A percentile compares a stretch with the other conserved stretches of the same genome.
These are phyloP conservation scores for Liolophura sinensis DNA, from an alignment of 1,140 invertebrate genomes.

Conservation along the genomic window DNA sequence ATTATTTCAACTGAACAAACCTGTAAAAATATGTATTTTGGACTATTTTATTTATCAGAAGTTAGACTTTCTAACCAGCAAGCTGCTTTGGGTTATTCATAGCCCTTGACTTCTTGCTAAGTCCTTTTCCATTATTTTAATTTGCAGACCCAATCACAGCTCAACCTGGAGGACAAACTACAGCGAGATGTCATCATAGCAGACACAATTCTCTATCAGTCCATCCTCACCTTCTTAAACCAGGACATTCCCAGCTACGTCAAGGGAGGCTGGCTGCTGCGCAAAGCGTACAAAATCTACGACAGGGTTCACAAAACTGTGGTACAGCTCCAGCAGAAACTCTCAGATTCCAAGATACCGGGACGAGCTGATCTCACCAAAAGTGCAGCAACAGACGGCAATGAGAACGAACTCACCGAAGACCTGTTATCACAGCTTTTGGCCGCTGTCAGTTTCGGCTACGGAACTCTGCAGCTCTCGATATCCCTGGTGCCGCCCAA, in stretches of 20 bases:
- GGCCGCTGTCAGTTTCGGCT: slow-evolving; percentile 74
- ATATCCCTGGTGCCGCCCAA: slow-evolving; percentile 73
- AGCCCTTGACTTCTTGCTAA: no score
- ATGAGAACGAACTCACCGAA: slow-evolving; percentile 42
- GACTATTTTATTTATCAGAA: no score
- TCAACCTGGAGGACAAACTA: slow-evolving; percentile 59
- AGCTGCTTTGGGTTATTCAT: no score
- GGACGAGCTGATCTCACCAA: no score
- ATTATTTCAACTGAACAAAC: no score
- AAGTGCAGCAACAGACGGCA: slow-evolving; percentile 22
- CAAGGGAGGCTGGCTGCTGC: slow-evolving; percentile 72
- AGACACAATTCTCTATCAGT: slow-evolving; percentile 70
- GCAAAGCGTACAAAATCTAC: slow-evolving; percentile 76
- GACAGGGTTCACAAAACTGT: slow-evolving; percentile 70
- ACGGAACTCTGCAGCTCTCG: slow-evolving; percentile 73
- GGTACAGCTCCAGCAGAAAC: slow-evolving; percentile 60
- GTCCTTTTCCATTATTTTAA: no score
- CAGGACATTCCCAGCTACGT: slow-evolving; percentile 73
- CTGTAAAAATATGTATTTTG: no score
- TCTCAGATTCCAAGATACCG: slow-evolving; percentile 8
- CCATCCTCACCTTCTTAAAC: slow-evolving; percentile 68
- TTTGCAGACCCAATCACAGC: slow-evolving; percentile 24
- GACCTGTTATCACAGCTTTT: slow-evolving; percentile 65
- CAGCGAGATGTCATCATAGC: slow-evolving; percentile 72
- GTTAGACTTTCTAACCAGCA: no score